Evolutionary conservation across 2,888 invertebrate genomes (phyloP), one percentile per base, ranked within the genome.

Genomic region (Alsophila aescularia): DNA sequence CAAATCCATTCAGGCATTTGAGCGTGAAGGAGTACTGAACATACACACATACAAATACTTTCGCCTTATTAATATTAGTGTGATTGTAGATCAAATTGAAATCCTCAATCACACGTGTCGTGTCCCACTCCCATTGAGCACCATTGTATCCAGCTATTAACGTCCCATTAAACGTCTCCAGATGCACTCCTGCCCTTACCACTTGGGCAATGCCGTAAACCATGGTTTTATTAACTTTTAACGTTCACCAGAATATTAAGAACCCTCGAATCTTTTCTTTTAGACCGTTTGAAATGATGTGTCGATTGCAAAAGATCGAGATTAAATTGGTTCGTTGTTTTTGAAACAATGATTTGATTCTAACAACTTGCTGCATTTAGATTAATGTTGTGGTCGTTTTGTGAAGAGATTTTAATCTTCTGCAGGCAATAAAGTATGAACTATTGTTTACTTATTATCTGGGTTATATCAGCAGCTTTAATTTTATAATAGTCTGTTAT

Each of bases 141-240:
- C 65, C 53, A 16, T 50, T 36, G 41, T 50, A 31, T 27, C 18
- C 10, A 9, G 39, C 56, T 47, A 63, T 68, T 71, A 62, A 69
- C 53, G 41, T 31, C 5, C 53, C 27, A 58, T 72, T 62, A 72
- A 58, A 47, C 15, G 21, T 13, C 60, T 53, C 66, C 67, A 72
- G 70, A 75, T 63, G 60, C 62, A 58, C 53, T 59, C 35, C 35
- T 35, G 24, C 8, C 14, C 13, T 8, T 53, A 49, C 41, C 42
- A 58, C 54, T 58, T 62, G 60, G 34, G 31, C 52, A 57, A 57
- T 43, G 52, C 51, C 59, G 65, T 72, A 67, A 67, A 61, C 43
- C 51, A 18, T 3, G 2, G 13, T 69, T 71, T 68, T 67, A 69
- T 66, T 66, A 56, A 64, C 69, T 52, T 62, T 44, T 16, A 8